Evolutionary conservation across 2,113 vertebrate genomes (phyloP).

Genomic region (Bos javanicus): DNA sequence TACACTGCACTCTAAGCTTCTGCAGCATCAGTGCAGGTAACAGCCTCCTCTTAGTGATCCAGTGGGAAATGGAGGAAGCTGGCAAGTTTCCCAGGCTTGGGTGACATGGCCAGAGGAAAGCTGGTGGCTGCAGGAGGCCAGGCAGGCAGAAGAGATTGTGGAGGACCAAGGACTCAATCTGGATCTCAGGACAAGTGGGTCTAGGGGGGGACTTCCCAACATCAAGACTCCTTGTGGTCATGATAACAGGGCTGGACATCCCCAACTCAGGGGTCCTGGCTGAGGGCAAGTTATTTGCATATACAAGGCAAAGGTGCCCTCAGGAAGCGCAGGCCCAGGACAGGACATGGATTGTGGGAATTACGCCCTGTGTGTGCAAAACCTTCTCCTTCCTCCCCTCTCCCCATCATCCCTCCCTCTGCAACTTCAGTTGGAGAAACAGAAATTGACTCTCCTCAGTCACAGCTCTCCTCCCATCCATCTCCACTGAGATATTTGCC

Average conservation of each 20-base stretch:
- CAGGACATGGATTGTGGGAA: fast-evolving
- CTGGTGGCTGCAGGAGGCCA: neutral
- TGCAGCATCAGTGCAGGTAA: neutral
- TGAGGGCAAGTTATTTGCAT: neutral
- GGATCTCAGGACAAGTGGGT: neutral
- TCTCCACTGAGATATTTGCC: slow-evolving; percentile 22
- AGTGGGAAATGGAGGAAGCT: neutral
- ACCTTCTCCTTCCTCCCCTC: neutral
- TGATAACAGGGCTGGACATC: fast-evolving
- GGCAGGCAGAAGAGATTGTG: neutral
- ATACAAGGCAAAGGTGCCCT: neutral
- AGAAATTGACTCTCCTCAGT: neutral
- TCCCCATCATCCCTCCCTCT: neutral
- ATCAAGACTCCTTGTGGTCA: neutral
- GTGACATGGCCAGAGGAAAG: neutral
- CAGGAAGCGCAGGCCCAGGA: neutral
- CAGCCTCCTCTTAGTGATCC: neutral
- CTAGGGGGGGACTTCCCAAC: neutral
- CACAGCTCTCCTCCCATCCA: fast-evolving
- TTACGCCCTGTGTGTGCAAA: too few relatives aligned
- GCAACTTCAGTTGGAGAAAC: neutral
- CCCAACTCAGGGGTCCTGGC: neutral
- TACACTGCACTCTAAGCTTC: neutral
- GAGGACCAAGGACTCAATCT: neutral
- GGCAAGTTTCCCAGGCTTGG: neutral